Evolutionary conservation across 2,888 invertebrate genomes (phyloP), one percentile per base, ranked within the genome.

Genomic region (Lycia hirtaria): DNA sequence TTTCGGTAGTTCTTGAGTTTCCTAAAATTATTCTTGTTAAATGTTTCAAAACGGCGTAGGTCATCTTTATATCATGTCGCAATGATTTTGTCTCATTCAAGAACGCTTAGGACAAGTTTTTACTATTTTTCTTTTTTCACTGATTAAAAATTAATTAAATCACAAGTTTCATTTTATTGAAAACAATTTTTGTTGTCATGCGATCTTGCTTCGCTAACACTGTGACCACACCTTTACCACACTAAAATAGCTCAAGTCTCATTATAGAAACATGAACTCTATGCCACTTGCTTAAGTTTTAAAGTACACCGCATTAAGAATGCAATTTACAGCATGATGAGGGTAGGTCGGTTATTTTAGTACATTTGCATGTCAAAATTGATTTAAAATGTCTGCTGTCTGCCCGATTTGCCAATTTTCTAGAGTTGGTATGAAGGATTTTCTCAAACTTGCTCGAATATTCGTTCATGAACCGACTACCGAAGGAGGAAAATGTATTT

Each of bases 311-410:
- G 33, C 35, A 32, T 45, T 19, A 15, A 19, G 17, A 9, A 22
- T 48, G 20, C 48, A 52, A 26, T 37, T 37, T 4, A 19, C 15
- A 56, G 33, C 33, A 19, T 12, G 12, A 33, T 15, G 40, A 22
- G 51, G 45, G 51, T 51, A 45, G 50, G 38, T 51, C 41, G 56
- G 41, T 15, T 48, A 52, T 58, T 49, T 58, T 38, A 47, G 47
- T 30, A n/a, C 37, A 52, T 58, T 52, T 43, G 32, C 52, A 48
- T 53, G 52, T 58, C 52, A 43, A 52, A 41, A 58, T 58, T 53
- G 48, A 53, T 58, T 58, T 57, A 51, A 53, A 50, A 55, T 57
- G 48, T 44, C 52, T 22, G 7, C 14, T 53, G 51, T 45, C 56
- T 35, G 14, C 12, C 15, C 15, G 4, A n/a, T 7, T 12, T 33